A percentile compares a stretch with the other conserved stretches of the same genome.
Evolutionary conservation across 2,113 vertebrate species (phyloP).

Genomic region (Condylura cristata): DNA sequence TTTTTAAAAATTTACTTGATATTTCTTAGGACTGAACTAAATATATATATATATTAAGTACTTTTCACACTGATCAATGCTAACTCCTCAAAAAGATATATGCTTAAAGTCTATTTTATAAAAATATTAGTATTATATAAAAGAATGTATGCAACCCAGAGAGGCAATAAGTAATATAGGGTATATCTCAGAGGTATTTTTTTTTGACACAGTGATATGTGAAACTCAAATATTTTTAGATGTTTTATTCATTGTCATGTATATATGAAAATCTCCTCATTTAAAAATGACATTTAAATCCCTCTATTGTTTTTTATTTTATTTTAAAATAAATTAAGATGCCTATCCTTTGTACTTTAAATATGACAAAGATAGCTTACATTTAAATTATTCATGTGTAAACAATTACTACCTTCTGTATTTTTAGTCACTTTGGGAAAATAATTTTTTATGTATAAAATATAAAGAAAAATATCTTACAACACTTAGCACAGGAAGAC

Average conservation of each 20-base stretch:
- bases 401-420: neutral
- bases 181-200: neutral
- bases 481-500: neutral
- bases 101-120: neutral
- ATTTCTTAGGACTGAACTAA: neutral
- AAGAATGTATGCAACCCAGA: neutral
- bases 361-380: neutral
- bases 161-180: neutral
- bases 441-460: slow-evolving; percentile 18
- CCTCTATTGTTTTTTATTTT: neutral
- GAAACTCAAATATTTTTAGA: neutral
- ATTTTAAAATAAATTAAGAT: slow-evolving; percentile 18
- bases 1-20: slow-evolving; percentile 1
- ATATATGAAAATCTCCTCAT: neutral
- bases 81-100: neutral
- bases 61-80: neutral
- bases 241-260: neutral
- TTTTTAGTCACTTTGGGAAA: slow-evolving; percentile 42
- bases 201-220: slow-evolving; percentile 1
- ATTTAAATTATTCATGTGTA: neutral
- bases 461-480: neutral
- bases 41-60: neutral
- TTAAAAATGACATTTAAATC: neutral
- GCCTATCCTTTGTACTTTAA: neutral
- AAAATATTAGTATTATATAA: neutral